These are phyloP conservation scores for Apamea epomidion DNA, from an alignment of 2,888 invertebrate species.

Conservation along the genomic window DNA sequence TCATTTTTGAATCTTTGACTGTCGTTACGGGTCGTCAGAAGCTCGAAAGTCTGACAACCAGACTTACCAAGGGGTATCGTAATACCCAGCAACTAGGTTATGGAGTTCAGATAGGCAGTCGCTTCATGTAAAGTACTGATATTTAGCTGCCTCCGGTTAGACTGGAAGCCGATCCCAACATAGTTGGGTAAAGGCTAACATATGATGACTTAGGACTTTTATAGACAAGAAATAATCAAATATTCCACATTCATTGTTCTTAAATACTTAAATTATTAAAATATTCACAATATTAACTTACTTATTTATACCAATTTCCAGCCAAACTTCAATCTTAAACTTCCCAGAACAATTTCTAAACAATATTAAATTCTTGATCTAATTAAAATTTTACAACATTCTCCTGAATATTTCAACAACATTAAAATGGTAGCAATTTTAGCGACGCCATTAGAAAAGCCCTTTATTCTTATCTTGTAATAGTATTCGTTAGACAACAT, in stretches of 20 bases:
- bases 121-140: too few species aligned
- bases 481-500: slow-evolving; percentile 75
- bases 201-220: too few species aligned
- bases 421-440: slow-evolving; percentile 32
- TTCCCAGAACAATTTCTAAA: slow-evolving; percentile 16
- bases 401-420: slow-evolving; percentile 22
- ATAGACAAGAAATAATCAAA: neutral
- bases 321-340: slow-evolving; percentile 2
- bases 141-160: too few species aligned
- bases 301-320: neutral
- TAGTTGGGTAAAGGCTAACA: too few species aligned
- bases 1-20: too few species aligned
- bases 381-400: slow-evolving; percentile 42
- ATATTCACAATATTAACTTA: slow-evolving; percentile 11
- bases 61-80: too few species aligned
- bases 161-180: too few species aligned
- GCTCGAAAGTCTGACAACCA: too few species aligned
- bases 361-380: slow-evolving; percentile 40
- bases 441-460: slow-evolving; percentile 47
- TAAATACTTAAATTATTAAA: slow-evolving; percentile 2
- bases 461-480: slow-evolving; percentile 71
- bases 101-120: too few species aligned
- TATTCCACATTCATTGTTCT: neutral
- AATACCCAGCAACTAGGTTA: too few species aligned
- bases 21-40: too few species aligned